phyloP scores from a whole-genome alignment of 2,888 invertebrate genomes.

The Fissipunctia ypsillon region DNA sequence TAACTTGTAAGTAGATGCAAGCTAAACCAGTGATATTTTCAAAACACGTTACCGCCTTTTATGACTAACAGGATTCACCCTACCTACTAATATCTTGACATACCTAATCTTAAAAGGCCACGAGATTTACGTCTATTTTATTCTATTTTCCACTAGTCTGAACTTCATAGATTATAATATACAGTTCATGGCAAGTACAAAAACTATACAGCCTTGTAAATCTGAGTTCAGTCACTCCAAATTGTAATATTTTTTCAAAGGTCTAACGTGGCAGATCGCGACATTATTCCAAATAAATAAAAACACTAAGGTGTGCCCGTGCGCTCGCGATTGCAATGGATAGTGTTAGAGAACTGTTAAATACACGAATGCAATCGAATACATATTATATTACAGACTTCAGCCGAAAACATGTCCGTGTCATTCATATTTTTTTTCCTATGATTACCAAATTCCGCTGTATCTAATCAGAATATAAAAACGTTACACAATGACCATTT shows the following conservation, averaged over 20 bases:
- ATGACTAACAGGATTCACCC: slow-evolving; percentile 21
- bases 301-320: slow-evolving; percentile 9
- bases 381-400: background rate
- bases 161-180: slow-evolving; percentile 40
- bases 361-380: background rate
- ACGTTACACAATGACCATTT: slow-evolving; percentile 17
- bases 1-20: slow-evolving; percentile 38
- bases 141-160: slow-evolving; percentile 27
- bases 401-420: background rate
- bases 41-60: slow-evolving; percentile 24
- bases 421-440: background rate
- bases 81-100: background rate
- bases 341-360: slow-evolving; percentile 6
- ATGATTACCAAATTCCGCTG: slow-evolving; percentile 1
- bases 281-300: slow-evolving; percentile 39
- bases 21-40: slow-evolving; percentile 26
- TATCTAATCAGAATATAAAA: slow-evolving; percentile 7
- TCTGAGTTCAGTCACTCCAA: slow-evolving; percentile 49
- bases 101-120: background rate
- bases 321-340: slow-evolving; percentile 8
- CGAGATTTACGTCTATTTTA: slow-evolving; percentile 7
- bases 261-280: slow-evolving; percentile 13
- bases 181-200: slow-evolving; percentile 51
- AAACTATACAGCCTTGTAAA: slow-evolving; percentile 54
- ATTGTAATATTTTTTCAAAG: slow-evolving; percentile 53